Conservation (phyloP, 2,113 vertebrate species). For the Plotosus lineatus region DNA sequence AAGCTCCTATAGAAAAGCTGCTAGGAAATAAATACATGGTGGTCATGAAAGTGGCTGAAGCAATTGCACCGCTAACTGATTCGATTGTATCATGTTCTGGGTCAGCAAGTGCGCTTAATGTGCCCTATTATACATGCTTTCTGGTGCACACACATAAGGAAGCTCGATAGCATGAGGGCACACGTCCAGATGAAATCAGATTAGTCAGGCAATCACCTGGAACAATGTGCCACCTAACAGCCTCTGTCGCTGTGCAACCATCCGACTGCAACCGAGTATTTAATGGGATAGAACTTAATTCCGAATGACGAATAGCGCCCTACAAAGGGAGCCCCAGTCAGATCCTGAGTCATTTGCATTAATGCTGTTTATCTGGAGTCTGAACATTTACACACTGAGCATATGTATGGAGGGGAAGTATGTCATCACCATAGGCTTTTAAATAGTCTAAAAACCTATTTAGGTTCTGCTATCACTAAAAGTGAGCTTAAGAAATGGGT, state of each 20-base stretch:
- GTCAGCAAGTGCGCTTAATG: constrained; percentile 31
- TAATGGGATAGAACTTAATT: constrained; percentile 49
- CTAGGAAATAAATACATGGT: background rate
- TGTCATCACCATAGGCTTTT: background rate
- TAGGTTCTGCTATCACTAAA: too few relatives aligned
- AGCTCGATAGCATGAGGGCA: constrained; percentile 25
- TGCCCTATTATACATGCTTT: constrained; percentile 26
- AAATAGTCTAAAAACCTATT: too few relatives aligned
- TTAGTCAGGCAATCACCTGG: constrained; percentile 55
- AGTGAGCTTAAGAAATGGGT: too few relatives aligned
- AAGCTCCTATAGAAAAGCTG: background rate
- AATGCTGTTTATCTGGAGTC: constrained; percentile 9
- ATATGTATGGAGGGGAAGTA: background rate
- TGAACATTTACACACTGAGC: constrained; percentile 10
- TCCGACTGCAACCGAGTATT: constrained; percentile 38
- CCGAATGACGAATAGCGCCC: constrained; percentile 42
- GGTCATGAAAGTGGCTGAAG: background rate
- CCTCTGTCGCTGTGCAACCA: constrained; percentile 43
- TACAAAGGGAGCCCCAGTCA: constrained; percentile 13
- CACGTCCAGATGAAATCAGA: constrained; percentile 47
- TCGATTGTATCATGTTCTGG: constrained; percentile 35
- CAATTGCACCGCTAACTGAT: constrained; percentile 22
- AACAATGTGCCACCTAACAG: constrained; percentile 45
- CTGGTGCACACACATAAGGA: constrained; percentile 32
- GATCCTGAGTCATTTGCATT: constrained; percentile 6